A percentile compares a stretch with the other conserved stretches of the same genome.
These are phyloP conservation scores for Tetragonula clypearis DNA, from an alignment of 1,140 invertebrate species.

Conservation along the genomic window DNA sequence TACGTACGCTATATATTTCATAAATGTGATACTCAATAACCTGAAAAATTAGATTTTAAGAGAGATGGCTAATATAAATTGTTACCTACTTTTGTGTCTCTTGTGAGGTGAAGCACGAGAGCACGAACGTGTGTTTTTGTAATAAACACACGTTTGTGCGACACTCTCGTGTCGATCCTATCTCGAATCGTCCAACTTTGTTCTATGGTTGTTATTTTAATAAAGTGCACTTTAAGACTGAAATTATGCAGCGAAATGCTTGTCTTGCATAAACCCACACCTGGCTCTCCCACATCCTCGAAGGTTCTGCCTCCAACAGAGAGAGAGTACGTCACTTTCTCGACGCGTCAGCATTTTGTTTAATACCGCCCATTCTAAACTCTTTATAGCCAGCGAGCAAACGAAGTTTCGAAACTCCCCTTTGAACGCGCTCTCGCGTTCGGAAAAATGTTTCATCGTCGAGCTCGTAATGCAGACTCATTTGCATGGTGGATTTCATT, in stretches of 20 bases:
- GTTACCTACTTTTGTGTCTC: neutral
- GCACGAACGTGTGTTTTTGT: neutral
- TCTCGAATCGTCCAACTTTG: constrained; percentile 12
- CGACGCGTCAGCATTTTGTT: constrained; percentile 50
- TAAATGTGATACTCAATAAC: neutral
- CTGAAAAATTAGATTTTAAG: neutral
- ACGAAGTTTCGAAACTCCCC: constrained; percentile 26
- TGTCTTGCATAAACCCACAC: constrained; percentile 53
- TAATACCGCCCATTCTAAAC: constrained; percentile 38
- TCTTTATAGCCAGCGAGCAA: constrained; percentile 21
- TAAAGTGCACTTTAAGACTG: constrained; percentile 54
- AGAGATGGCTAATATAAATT: neutral
- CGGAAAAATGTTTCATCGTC: constrained; percentile 23
- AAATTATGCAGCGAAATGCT: constrained; percentile 51
- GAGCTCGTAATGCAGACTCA: neutral
- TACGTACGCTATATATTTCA: neutral
- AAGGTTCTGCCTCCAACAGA: neutral
- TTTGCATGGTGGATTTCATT: constrained; percentile 22
- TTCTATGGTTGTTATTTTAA: constrained; percentile 48
- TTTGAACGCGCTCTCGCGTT: neutral
- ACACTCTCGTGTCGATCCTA: neutral
- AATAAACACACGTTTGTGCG: neutral
- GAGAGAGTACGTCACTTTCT: constrained; percentile 26
- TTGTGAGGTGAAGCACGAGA: too few relatives aligned
- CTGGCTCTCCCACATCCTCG: constrained; percentile 29